phyloP scores from a whole-genome alignment of 2,888 invertebrate genomes.

The Drosophila meridionalis region DNA sequence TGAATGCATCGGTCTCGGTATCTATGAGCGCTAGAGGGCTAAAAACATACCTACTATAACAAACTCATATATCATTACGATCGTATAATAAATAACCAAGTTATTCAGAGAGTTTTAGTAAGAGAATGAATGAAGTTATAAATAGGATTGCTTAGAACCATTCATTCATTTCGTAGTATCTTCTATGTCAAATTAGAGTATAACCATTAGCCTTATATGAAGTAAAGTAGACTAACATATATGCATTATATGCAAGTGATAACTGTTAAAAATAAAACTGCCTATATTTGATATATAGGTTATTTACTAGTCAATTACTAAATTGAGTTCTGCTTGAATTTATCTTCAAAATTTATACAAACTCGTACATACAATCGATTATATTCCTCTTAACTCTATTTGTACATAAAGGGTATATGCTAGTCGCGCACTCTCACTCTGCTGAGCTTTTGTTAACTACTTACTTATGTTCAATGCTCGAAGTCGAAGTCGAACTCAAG shows the following conservation, averaged over 20 bases:
- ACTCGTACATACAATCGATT: too few relatives aligned
- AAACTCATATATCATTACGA: too few relatives aligned
- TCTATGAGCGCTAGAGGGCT: too few relatives aligned
- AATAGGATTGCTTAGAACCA: too few relatives aligned
- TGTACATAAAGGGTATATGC: not conserved
- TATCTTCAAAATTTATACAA: too few relatives aligned
- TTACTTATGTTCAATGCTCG: constrained; percentile 7
- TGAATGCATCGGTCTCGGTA: too few relatives aligned
- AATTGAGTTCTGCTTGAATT: not conserved
- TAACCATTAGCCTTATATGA: not conserved
- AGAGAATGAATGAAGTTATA: not conserved
- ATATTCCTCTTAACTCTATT: too few relatives aligned
- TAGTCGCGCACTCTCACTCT: not conserved
- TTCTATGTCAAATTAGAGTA: not conserved
- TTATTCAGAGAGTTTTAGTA: too few relatives aligned
- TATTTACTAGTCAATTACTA: not conserved
- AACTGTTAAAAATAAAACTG: too few relatives aligned
- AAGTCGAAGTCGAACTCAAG: constrained; percentile 32
- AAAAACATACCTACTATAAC: too few relatives aligned
- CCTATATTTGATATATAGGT: not conserved
- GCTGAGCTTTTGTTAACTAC: not conserved
- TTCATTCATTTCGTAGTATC: not conserved
- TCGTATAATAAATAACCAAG: too few relatives aligned
- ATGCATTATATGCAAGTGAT: too few relatives aligned
- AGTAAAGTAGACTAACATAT: not conserved